Evolutionary conservation across 2,797 vertebrate genomes (phyloP).

Genomic region (Sebastolobus altivelis): DNA sequence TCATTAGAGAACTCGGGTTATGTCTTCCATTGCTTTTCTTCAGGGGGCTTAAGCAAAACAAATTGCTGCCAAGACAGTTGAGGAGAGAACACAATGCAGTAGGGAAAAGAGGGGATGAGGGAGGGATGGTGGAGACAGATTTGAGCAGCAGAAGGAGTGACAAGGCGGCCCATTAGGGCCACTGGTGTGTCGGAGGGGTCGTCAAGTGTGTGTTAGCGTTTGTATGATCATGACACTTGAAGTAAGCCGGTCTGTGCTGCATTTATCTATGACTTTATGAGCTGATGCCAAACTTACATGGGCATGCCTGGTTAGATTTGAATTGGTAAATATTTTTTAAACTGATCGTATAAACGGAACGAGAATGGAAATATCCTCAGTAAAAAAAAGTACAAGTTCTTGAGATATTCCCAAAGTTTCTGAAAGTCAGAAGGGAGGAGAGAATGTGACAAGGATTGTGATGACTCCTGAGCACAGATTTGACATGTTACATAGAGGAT

Average conservation of each 20-base stretch:
- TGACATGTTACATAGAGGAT: slow-evolving; percentile 68
- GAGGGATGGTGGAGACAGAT: slow-evolving; percentile 36
- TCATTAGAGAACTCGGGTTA: slow-evolving; percentile 30
- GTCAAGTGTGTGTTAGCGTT: neutral
- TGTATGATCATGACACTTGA: slow-evolving; percentile 28
- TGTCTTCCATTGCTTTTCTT: slow-evolving; percentile 19
- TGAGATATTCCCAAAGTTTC: slow-evolving; percentile 58
- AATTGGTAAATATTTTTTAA: neutral
- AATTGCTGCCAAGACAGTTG: slow-evolving; percentile 49
- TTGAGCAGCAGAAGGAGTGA: slow-evolving; percentile 52
- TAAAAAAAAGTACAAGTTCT: slow-evolving; percentile 36
- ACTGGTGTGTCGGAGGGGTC: slow-evolving; percentile 30
- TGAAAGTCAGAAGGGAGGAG: slow-evolving; percentile 41
- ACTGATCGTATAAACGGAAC: neutral
- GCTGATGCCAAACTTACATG: neutral
- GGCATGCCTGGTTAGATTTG: neutral
- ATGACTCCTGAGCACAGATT: slow-evolving; percentile 63
- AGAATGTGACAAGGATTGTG: slow-evolving; percentile 50
- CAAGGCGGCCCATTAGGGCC: slow-evolving; percentile 46
- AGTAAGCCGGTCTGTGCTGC: neutral
- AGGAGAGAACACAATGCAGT: slow-evolving; percentile 20
- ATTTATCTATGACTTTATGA: slow-evolving; percentile 1
- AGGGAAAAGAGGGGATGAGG: slow-evolving; percentile 18
- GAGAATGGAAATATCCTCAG: neutral
- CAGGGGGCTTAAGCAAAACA: slow-evolving; percentile 43